These are phyloP conservation scores for Hermaeophaga mercurialis DNA, from an alignment of 2,888 invertebrate species.

Conservation along the genomic window DNA sequence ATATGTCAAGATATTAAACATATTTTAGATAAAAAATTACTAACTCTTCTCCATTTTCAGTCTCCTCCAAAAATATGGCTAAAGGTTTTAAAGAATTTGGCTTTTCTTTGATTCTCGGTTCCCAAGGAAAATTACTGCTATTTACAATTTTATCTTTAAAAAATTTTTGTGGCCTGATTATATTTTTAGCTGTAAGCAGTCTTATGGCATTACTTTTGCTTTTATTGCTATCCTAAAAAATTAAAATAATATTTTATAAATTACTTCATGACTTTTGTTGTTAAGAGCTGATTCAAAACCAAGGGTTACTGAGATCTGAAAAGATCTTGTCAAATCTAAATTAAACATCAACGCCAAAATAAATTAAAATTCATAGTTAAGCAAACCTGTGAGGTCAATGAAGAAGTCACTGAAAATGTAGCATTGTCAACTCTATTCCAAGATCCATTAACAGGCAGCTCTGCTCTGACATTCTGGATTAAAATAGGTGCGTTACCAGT, in stretches of 20 bases:
- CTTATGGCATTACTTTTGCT: slow-evolving; percentile 54
- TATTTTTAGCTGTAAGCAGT: slow-evolving; percentile 72
- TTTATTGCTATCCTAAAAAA: neutral
- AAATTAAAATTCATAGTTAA: slow-evolving; percentile 31
- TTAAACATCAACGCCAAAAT: slow-evolving; percentile 20
- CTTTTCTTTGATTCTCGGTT: slow-evolving; percentile 83
- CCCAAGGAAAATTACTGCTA: slow-evolving; percentile 72
- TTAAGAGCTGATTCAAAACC: too few species aligned
- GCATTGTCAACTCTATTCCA: slow-evolving; percentile 62
- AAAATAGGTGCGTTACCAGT: slow-evolving; percentile 61
- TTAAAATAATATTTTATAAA: too few species aligned
- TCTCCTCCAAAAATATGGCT: slow-evolving; percentile 72
- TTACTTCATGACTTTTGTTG: too few species aligned
- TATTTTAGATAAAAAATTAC: slow-evolving; percentile 23
- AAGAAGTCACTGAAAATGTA: slow-evolving; percentile 46
- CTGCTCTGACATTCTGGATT: slow-evolving; percentile 56
- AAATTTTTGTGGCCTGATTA: slow-evolving; percentile 79
- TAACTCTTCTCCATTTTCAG: slow-evolving; percentile 65
- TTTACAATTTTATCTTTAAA: slow-evolving; percentile 90
- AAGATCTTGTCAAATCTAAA: slow-evolving; percentile 6
- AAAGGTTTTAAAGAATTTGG: slow-evolving; percentile 86
- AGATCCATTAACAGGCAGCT: slow-evolving; percentile 61
- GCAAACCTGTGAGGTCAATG: slow-evolving; percentile 35
- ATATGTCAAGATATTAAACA: slow-evolving; percentile 14
- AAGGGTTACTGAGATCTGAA: neutral